Evolutionary conservation across 2,113 vertebrate species (phyloP).

Genomic region (Meriones unguiculatus): DNA sequence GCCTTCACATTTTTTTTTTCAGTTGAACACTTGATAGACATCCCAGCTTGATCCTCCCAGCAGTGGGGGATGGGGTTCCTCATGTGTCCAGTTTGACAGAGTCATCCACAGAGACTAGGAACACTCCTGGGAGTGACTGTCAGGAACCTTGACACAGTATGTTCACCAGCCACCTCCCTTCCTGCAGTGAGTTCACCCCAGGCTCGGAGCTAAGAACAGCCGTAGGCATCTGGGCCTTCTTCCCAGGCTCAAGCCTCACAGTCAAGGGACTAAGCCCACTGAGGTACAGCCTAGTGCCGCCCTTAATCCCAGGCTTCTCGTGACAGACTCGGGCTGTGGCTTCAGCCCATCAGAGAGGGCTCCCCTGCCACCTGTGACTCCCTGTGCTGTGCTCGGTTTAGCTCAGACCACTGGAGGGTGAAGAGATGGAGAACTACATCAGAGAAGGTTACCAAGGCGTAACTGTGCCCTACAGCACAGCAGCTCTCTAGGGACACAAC

Average conservation of each 20-base stretch:
- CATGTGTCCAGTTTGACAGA: background rate
- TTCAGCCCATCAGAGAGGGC: background rate
- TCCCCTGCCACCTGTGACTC: background rate
- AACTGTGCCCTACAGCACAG: background rate
- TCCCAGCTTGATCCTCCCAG: background rate
- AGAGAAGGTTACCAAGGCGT: accelerated
- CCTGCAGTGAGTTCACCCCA: no score
- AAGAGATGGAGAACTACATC: background rate
- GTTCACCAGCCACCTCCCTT: background rate
- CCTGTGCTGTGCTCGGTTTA: background rate
- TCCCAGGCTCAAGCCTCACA: accelerated
- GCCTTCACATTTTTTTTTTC: background rate
- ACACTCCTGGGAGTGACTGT: no score
- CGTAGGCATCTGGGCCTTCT: background rate
- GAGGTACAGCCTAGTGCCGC: accelerated
- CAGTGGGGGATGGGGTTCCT: background rate
- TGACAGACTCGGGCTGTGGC: background rate
- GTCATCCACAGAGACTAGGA: no score
- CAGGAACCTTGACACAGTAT: accelerated
- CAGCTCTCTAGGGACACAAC: background rate
- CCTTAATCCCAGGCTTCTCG: background rate
- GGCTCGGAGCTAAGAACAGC: background rate
- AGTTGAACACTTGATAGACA: background rate
- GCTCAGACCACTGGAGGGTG: background rate
- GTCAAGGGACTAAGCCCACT: background rate